phyloP scores from a whole-genome alignment of 2,797 vertebrate genomes.

The Sciaenops ocellatus region DNA sequence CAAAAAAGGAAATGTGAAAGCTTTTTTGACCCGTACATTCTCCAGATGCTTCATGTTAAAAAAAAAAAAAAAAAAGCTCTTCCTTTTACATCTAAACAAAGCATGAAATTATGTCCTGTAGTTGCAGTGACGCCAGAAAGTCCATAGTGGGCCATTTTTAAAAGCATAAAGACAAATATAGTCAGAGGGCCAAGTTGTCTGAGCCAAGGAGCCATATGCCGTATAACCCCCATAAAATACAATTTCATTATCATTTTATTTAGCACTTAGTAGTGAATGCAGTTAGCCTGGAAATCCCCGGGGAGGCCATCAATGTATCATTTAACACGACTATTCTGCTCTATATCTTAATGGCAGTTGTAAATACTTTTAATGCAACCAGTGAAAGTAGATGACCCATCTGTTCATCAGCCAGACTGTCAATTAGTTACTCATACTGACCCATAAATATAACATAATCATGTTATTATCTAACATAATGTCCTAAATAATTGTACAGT shows the following conservation, averaged over 20 bases:
- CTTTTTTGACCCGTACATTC: not conserved
- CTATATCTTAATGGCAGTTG: constrained; percentile 32
- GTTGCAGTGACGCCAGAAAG: not conserved
- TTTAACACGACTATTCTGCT: constrained; percentile 26
- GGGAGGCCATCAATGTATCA: constrained; percentile 27
- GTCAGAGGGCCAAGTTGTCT: constrained; percentile 18
- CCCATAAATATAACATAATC: not conserved
- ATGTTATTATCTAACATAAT: not conserved
- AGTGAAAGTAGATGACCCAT: constrained; percentile 28
- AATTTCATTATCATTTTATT: constrained; percentile 62
- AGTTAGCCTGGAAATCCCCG: constrained; percentile 42
- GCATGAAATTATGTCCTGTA: not conserved
- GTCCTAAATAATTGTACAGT: not conserved
- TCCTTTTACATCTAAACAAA: constrained; percentile 29
- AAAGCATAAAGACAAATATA: constrained; percentile 18
- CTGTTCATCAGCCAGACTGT: constrained; percentile 12
- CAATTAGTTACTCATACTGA: constrained; percentile 14
- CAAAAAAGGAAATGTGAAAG: not conserved
- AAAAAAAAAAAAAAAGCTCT: not conserved
- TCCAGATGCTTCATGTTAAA: not conserved
- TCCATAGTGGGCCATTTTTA: not conserved
- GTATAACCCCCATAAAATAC: constrained; percentile 46
- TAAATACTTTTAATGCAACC: constrained; percentile 52
- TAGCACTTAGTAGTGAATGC: constrained; percentile 20
- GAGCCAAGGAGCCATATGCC: constrained; percentile 39